phyloP scores from a whole-genome alignment of 1,140 invertebrate genomes.

The Colletes latitarsis region DNA sequence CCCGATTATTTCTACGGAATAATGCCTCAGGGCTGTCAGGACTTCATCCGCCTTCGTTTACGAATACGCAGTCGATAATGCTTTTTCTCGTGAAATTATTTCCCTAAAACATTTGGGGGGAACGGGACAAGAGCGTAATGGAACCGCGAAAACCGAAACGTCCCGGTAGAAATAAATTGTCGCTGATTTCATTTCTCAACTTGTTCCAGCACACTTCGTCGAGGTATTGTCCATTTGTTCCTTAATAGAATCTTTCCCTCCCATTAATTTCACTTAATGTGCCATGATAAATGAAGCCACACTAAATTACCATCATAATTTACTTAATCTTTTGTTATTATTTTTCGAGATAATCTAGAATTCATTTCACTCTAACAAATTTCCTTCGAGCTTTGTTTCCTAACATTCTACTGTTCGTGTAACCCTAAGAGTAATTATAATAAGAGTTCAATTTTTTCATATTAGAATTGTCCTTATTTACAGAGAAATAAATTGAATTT shows the following conservation, averaged over 20 bases:
- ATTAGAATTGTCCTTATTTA: no score
- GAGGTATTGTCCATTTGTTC: background rate
- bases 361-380: no score
- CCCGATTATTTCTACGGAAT: constrained; percentile 31
- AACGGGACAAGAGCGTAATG: background rate
- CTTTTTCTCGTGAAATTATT: background rate
- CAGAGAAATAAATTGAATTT: no score
- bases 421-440: no score
- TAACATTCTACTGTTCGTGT: no score
- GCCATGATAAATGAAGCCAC: background rate
- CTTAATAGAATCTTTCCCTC: background rate
- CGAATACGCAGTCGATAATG: background rate
- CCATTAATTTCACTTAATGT: background rate
- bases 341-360: no score
- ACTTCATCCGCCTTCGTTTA: constrained; percentile 29
- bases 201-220: no score
- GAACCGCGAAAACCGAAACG: constrained; percentile 19
- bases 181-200: background rate
- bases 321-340: no score
- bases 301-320: no score
- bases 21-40: constrained; percentile 19
- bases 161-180: background rate
- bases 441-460: no score
- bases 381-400: no score
- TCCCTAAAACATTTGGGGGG: background rate